Evolutionary conservation across 1,140 invertebrate genomes (phyloP), one percentile per base, ranked within the genome.

Genomic region (Pseudomyrmex flavicornis): DNA sequence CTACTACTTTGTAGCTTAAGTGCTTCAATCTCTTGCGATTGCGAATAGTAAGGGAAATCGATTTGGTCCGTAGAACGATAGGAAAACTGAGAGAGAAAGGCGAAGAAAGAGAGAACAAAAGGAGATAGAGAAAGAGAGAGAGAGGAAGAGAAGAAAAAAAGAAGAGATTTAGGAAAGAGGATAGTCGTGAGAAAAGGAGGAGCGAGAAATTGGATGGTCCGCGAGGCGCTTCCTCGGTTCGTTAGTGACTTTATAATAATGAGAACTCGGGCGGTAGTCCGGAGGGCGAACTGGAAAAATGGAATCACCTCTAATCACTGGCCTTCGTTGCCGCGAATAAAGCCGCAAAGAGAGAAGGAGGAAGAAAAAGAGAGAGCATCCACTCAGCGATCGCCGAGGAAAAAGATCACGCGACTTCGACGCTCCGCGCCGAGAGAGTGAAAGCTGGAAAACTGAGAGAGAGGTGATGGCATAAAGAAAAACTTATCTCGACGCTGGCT

Each of bases 241-340:
- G 90, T 92, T 92, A 93, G 91, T 87, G 90, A 92, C 91, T 93
- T 92, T 89, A 89, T 91, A 87, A 92, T 92, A 90, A 91, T 90
- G 84, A 88, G 89, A 90, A 83, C 62, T 84, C 61, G 69, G 62
- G 20, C 48, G 74, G 52, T 48, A 58, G 77, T 72, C 59, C 61
- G 35, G 62, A 83, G 66, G 77, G 9, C 54, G 63, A 84, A 87
- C 65, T 88, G 86, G 82, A 90, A 87, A 90, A 91, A 89, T 91
- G 88, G 69, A 90, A 89, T 91, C 86, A 76, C 85, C 89, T 88
- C 88, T 91, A 92, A 93, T 92, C 89, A 91, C 89, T 88, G 84
- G 63, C 88, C 85, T 87, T 84, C 75, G 48, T 76, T 80, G 63
- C 73, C 52, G 63, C 70, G 77, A 85, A 85, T 85, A 90, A 86